Conservation (phyloP, 30 jellyfish, hydroid and myxozoan genomes). For the Phacellophora camtschatica region DNA sequence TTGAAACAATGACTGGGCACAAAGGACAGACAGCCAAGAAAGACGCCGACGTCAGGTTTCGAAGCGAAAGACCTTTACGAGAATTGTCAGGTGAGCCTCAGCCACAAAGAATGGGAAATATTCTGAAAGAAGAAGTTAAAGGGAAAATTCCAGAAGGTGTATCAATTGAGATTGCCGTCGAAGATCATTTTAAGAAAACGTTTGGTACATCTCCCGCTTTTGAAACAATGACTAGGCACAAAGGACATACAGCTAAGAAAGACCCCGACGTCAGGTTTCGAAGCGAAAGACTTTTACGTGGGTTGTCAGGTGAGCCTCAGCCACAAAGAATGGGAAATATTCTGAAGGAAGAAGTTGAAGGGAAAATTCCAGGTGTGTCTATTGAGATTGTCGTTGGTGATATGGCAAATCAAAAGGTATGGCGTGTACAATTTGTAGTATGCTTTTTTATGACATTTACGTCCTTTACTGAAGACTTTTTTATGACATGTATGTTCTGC, state of each 20-base stretch:
- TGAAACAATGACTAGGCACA: background rate
- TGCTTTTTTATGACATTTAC: too few species aligned
- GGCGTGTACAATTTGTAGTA: too few species aligned
- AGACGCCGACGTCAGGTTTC: background rate
- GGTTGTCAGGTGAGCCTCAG: background rate
- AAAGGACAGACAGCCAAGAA: background rate
- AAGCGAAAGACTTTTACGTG: background rate
- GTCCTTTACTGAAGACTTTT: too few species aligned
- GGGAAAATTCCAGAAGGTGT: too few species aligned
- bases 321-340: background rate
- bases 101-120: too few species aligned
- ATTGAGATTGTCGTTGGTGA: constrained; percentile 33
- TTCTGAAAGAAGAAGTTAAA: too few species aligned
- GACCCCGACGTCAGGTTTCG: background rate
- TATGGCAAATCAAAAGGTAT: constrained; percentile 22
- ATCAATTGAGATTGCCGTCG: background rate
- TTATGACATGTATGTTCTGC: too few species aligned
- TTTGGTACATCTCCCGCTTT: background rate
- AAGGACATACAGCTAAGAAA: background rate
- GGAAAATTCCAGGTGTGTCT: background rate
- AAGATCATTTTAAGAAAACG: background rate
- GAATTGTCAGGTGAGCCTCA: too few species aligned
- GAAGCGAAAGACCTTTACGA: too few species aligned
- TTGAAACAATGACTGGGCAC: background rate
- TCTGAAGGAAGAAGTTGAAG: background rate